phyloP scores from a whole-genome alignment of 2,113 vertebrate species.

The Columba livia region DNA sequence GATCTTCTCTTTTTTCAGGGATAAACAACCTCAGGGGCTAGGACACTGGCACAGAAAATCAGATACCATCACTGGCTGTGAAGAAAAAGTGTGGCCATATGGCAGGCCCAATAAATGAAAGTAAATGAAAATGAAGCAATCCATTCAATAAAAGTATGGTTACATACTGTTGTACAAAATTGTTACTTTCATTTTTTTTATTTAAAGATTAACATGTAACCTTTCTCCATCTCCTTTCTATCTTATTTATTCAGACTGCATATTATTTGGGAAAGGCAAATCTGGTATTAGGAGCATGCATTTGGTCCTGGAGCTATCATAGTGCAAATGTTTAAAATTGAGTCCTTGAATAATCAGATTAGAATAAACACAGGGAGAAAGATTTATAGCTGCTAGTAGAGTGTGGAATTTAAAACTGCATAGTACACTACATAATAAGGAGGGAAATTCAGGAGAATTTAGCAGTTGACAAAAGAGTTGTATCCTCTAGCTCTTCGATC shows the following conservation, averaged over 20 bases:
- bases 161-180: neutral
- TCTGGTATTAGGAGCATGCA: neutral
- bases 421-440: neutral
- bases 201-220: neutral
- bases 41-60: slow-evolving; percentile 48
- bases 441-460: neutral
- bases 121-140: slow-evolving; percentile 24
- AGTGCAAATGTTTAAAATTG: slow-evolving; percentile 1
- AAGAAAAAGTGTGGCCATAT: slow-evolving; percentile 32
- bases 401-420: neutral
- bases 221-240: neutral
- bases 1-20: slow-evolving; percentile 56
- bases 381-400: neutral
- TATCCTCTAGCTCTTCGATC: neutral
- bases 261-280: neutral
- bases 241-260: slow-evolving; percentile 40
- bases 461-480: neutral
- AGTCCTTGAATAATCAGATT: slow-evolving; percentile 9
- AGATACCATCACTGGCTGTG: slow-evolving; percentile 29
- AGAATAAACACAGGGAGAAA: neutral
- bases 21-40: slow-evolving; percentile 63
- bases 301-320: neutral
- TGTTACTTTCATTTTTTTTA: neutral
- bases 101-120: slow-evolving; percentile 39
- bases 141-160: neutral